Base-by-base conservation (phyloP, 2,888 invertebrate species). In the Bellardia bayeri region DNA sequence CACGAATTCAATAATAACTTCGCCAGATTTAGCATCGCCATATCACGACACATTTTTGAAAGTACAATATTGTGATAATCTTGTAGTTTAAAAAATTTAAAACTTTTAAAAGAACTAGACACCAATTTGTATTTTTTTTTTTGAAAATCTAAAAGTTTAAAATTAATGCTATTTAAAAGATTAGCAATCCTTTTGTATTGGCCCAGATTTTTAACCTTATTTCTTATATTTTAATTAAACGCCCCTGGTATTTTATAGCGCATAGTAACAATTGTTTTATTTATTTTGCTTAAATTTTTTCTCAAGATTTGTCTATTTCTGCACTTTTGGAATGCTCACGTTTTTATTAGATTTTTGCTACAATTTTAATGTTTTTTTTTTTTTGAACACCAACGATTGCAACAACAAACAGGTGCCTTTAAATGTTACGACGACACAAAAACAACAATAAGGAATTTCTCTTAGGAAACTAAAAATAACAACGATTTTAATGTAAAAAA, bases 341-440 rank as follows among this genome's bases (percentile, higher is more conserved):
- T 89, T 86, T 85, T 84, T 86, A 80, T 87, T 87, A 84, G 68
- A 84, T 63, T 84, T 82, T 71, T 85, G 83, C 85, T 86, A 86
- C 86, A 88, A 82, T 89, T 88, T 88, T 75, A 86, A 68, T 82
- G 76, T 82, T 88, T 78, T 64, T 13, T 75, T 79, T 23, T 82
- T 78, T 68, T 72, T 78, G 54, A 45, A 83, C 71, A 74, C 68
- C 64, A 11, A 78, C 37, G n/a, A 66, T 49, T 74, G 64, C 76
- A 82, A 51, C 69, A 82, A 88, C 85, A 88, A 78, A 87, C 88
- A 88, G 89, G 88, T 88, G 89, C 87, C 88, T 87, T 88, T 82
- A 79, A 82, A 83, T 84, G 68, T 30, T 37, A 63, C 45, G 54
- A 72, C 56, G 37, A 61, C 16, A 54, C 8, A 76, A 64, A 4